Base-by-base conservation (phyloP, 2,113 vertebrate species). In the Apteryx owenii region DNA sequence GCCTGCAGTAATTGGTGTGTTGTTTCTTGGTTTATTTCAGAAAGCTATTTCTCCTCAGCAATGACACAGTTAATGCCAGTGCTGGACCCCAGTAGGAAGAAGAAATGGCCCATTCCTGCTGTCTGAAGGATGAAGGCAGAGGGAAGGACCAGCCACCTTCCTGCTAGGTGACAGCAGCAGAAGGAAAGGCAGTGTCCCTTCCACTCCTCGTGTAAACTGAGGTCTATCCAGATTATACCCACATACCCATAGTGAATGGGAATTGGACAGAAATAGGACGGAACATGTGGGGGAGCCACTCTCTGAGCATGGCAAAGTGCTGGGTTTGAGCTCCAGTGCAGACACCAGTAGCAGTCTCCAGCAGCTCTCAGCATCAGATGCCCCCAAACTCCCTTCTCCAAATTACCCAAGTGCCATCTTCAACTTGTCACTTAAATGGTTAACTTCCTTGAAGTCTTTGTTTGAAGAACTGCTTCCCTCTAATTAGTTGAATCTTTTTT, bases 341-440 rank as follows among this genome's bases (percentile, higher is more conserved):
- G 16, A 14, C 10, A 28, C 2, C 9, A 25, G 12, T 26, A 19
- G n/a, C 31, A 54, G 82, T 12, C 19, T 53, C 22, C 38, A 22
- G 9, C 29, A 81, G 54, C 1, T 0, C 14, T 9, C 54, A 71
- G 4, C 40, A 33, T 40, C 51, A 73, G 54, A 8, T 40, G 38
- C 5, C 36, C n/a, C 12, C 40, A 19, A 87, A 75, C 6, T 13
- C 42, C 8, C 44, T 51, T 53, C 7, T 68, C 15, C 46, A 81
- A 1, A 0, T 48, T 73, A 58, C 4, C 5, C 25, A 66, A 26
- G 9, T 13, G 40, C 40, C 60, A 54, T 26, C 64, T 83, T 3
- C 0, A 77, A 38, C 23, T 31, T 48, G 16, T 26, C 1, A 0
- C 23, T 72, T 17, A 70, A 88, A 56, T 1, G 0, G 12, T 44